A percentile compares a stretch with the other conserved stretches of the same genome.
Evolutionary conservation across 2,797 vertebrate genomes (phyloP).

Genomic region (Pseudochromis fuscus): DNA sequence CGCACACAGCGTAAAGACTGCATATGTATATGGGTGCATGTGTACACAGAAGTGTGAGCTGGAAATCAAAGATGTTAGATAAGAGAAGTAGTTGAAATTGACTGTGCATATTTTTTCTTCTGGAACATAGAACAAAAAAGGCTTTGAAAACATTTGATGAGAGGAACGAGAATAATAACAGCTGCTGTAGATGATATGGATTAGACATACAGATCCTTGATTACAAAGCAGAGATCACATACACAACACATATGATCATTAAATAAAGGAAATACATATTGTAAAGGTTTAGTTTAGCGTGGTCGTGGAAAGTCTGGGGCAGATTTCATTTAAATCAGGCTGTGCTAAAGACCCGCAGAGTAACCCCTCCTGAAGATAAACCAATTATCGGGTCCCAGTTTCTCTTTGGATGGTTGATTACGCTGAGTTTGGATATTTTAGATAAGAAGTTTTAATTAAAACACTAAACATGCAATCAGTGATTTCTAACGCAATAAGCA

Average conservation of each 20-base stretch:
- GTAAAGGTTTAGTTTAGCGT: background rate
- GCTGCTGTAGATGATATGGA: background rate
- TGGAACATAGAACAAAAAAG: conserved; percentile 17
- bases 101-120: conserved; percentile 19
- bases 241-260: background rate
- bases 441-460: conserved; percentile 7
- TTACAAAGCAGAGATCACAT: background rate
- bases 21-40: conserved; percentile 1
- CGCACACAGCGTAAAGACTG: background rate
- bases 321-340: background rate
- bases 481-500: conserved; percentile 2
- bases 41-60: conserved; percentile 13
- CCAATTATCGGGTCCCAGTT: background rate
- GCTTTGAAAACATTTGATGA: conserved; percentile 34
- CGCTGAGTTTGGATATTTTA: background rate
- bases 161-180: conserved; percentile 10
- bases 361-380: background rate
- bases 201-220: background rate
- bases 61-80: conserved; percentile 49
- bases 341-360: background rate
- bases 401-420: background rate
- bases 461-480: background rate
- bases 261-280: background rate
- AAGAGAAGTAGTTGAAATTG: conserved; percentile 23
- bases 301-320: background rate